Base-by-base conservation (phyloP, 2,113 vertebrate species). In the Puffinus mauretanicus region DNA sequence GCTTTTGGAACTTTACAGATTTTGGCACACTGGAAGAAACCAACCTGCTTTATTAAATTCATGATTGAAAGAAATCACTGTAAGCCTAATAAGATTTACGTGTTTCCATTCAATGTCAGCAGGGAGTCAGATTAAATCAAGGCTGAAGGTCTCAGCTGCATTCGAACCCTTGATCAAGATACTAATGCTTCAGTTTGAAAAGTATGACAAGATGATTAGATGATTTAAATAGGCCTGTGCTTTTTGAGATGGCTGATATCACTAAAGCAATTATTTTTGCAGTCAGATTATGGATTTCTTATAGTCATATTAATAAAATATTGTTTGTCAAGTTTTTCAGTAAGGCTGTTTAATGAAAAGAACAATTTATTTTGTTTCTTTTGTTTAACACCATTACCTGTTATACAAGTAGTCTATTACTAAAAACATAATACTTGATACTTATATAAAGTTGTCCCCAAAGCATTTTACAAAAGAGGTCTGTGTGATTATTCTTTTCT, bases 81-180 rank as follows among this genome's bases (percentile, higher is more conserved):
- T 52, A 89, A 92, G 82, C 70, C 79, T 95, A 96, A 96, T 80
- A 93, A 94, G 83, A 82, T 95, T 96, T 96, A 87, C 21, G 12
- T 90, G 64, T 96, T 97, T 93, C 84, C 47, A 95, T 79, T 93
- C 82, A 86, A 30, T 67, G 80, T 78, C 82, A 91, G 51, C 66
- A 88, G 85, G 82, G 80, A 96, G 64, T 93, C 84, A 94, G 81
- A 96, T 95, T 97, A 97, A 97, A 97, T 97, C 86, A 75, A 60
- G 69, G 61, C 36, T 96, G 96, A 97, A 96, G 65, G 67, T 97
- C 91, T 96, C 83, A 89, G 27, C 88, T 95, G 70, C 72, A 88
- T 92, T 85, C 30, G 51, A 89, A 90, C 51, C 25, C 95, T 97
- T 97, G 95, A 96, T 97, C 77, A 94, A 75, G 71, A 36, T 81